Conservation (phyloP, 2,888 invertebrate genomes). For the Drosophila anomelani region DNA sequence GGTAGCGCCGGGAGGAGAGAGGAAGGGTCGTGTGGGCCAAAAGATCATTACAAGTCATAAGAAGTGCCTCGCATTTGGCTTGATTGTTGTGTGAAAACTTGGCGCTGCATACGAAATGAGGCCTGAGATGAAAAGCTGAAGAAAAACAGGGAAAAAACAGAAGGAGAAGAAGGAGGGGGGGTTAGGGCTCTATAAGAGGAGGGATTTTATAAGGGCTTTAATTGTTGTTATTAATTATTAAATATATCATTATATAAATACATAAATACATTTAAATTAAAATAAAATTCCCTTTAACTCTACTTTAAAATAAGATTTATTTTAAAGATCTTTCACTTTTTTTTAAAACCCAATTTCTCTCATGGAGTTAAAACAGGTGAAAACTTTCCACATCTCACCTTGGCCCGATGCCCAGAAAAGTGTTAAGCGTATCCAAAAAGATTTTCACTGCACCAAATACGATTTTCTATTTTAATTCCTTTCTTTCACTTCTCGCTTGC, state of each 20-base stretch:
- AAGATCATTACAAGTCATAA: conserved; percentile 68
- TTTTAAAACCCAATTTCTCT: neutral
- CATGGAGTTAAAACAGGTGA: conserved; percentile 1
- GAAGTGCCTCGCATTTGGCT: conserved; percentile 55
- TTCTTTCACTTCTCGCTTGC: conserved; percentile 27
- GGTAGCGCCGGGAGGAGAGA: neutral
- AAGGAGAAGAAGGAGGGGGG: neutral
- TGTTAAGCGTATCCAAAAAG: conserved; percentile 42
- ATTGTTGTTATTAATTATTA: neutral
- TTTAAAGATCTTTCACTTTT: conserved; percentile 1
- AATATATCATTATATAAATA: no score
- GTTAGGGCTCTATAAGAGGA: neutral
- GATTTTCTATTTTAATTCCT: conserved; percentile 39
- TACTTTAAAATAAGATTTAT: neutral
- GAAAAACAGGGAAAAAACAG: neutral
- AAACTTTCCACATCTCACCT: conserved; percentile 49
- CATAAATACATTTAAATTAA: neutral
- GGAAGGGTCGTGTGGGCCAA: conserved; percentile 18
- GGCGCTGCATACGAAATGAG: conserved; percentile 65
- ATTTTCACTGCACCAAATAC: conserved; percentile 47
- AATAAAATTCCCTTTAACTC: neutral
- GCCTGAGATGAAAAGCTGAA: conserved; percentile 18
- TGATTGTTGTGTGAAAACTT: conserved; percentile 72
- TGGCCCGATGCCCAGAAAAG: conserved; percentile 53
- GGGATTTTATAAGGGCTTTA: neutral